These are phyloP conservation scores for Caenorhabditis afra DNA, from an alignment of 2,888 invertebrate species.

Conservation along the genomic window DNA sequence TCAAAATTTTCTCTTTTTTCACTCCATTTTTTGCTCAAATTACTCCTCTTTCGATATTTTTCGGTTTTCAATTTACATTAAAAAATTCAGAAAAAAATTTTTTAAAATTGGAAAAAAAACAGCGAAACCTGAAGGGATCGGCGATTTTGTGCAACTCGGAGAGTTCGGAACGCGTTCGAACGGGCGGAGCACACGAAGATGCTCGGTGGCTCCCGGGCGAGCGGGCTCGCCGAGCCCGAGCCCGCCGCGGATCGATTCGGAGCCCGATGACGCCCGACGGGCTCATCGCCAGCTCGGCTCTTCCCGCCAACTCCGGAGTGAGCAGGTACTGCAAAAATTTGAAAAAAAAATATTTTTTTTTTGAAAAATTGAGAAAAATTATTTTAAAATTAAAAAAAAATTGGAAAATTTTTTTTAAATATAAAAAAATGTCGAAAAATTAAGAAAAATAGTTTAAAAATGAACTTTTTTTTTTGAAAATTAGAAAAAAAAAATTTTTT, in stretches of 20 bases:
- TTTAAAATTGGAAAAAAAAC: too few relatives aligned
- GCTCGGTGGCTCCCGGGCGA: too few relatives aligned
- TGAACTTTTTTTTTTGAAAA: too few relatives aligned
- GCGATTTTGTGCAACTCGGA: constrained; percentile 5
- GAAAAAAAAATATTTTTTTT: not conserved
- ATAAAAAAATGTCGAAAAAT: too few relatives aligned
- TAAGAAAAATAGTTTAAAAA: too few relatives aligned
- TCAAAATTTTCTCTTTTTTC: too few relatives aligned
- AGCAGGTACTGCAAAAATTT: constrained; percentile 12
- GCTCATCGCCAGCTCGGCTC: constrained; percentile 19
- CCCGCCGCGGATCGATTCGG: constrained; percentile 6
- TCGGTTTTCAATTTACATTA: too few relatives aligned
- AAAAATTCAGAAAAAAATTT: too few relatives aligned
- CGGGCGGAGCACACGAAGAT: not conserved
- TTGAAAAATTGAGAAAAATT: not conserved
- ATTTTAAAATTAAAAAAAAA: not conserved
- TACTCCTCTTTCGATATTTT: too few relatives aligned
- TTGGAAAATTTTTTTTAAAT: not conserved
- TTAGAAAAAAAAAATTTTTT: too few relatives aligned
- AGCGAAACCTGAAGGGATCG: not conserved
- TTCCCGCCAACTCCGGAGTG: constrained; percentile 9
- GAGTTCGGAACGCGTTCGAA: constrained; percentile 21
- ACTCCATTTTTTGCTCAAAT: too few relatives aligned
- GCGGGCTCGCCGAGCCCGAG: too few relatives aligned
- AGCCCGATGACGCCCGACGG: constrained; percentile 24